Evolutionary conservation across 2,888 invertebrate species (phyloP).

Genomic region (Scaptodrosophila latifasciaeformis): DNA sequence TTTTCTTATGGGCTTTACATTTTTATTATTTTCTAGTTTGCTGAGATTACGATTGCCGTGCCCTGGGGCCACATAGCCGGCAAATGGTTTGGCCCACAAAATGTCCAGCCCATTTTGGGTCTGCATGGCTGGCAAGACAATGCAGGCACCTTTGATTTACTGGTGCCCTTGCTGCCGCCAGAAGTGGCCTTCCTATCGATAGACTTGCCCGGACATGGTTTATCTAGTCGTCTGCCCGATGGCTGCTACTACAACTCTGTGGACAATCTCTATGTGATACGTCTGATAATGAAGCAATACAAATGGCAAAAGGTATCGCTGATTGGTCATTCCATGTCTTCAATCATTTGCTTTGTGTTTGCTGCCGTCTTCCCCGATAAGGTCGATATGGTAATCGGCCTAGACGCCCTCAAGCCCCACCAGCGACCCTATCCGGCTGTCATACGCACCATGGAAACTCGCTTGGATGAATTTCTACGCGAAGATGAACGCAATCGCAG

Average conservation of each 20-base stretch:
- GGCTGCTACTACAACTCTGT: conserved; percentile 76
- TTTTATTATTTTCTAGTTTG: conserved; percentile 74
- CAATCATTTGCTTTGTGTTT: conserved; percentile 79
- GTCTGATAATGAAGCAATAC: conserved; percentile 79
- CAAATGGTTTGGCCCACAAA: conserved; percentile 82
- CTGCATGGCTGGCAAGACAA: conserved; percentile 90
- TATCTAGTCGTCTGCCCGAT: conserved; percentile 81
- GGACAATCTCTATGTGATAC: conserved; percentile 76
- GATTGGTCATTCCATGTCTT: conserved; percentile 83
- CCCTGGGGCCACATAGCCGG: conserved; percentile 83
- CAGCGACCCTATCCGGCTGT: conserved; percentile 61
- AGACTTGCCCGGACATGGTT: conserved; percentile 84
- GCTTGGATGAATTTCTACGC: conserved; percentile 75
- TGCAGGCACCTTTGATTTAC: conserved; percentile 80
- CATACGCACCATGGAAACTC: conserved; percentile 72
- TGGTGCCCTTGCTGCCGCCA: conserved; percentile 79
- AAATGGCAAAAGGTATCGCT: conserved; percentile 83
- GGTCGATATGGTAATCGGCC: conserved; percentile 71
- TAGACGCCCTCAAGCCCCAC: conserved; percentile 73
- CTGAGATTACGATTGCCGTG: conserved; percentile 82
- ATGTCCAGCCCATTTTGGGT: conserved; percentile 80
- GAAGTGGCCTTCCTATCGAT: conserved; percentile 78
- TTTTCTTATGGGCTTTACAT: not conserved
- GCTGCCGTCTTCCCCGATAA: conserved; percentile 78
- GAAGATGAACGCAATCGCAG: conserved; percentile 74